Percentiles rank a stretch among this genome's conserved stretches.
These are phyloP conservation scores for Myanophis thanlyinensis DNA, from an alignment of 2,113 vertebrate species.

Conservation along the genomic window DNA sequence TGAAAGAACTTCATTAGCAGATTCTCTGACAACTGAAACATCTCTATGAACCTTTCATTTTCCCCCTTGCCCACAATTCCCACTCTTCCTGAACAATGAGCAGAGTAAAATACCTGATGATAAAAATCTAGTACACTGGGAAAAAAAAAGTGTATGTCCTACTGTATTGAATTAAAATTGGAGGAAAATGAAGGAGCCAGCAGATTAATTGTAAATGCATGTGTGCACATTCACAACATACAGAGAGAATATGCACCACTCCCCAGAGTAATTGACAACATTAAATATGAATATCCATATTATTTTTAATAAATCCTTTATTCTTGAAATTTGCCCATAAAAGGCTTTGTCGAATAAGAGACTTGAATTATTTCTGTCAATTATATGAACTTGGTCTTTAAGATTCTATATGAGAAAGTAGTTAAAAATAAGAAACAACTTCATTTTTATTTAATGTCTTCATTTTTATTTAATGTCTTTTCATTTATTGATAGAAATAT, in stretches of 20 bases:
- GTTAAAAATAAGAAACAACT: no score
- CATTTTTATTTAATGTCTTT: not conserved
- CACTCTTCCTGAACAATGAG: constrained; percentile 21
- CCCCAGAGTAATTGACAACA: not conserved
- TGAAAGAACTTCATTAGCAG: constrained; percentile 41
- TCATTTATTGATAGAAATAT: not conserved
- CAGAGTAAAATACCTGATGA: constrained; percentile 45
- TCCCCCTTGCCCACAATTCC: not conserved
- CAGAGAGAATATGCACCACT: not conserved
- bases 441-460: not conserved
- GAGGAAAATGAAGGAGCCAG: not conserved
- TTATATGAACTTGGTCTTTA: not conserved
- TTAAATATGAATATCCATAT: not conserved
- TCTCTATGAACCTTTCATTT: constrained; percentile 12
- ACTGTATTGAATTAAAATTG: not conserved
- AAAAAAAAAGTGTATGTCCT: not conserved
- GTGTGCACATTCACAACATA: not conserved
- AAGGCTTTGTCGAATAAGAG: not conserved
- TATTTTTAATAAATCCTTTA: not conserved
- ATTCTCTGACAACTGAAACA: constrained; percentile 42
- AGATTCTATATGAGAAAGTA: not conserved
- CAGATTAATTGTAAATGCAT: not conserved
- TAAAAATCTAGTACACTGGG: constrained; percentile 15
- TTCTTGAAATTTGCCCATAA: not conserved
- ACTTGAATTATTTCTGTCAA: not conserved